Evolutionary conservation across 2,797 vertebrate species (phyloP).

Genomic region (Danio tinwini): DNA sequence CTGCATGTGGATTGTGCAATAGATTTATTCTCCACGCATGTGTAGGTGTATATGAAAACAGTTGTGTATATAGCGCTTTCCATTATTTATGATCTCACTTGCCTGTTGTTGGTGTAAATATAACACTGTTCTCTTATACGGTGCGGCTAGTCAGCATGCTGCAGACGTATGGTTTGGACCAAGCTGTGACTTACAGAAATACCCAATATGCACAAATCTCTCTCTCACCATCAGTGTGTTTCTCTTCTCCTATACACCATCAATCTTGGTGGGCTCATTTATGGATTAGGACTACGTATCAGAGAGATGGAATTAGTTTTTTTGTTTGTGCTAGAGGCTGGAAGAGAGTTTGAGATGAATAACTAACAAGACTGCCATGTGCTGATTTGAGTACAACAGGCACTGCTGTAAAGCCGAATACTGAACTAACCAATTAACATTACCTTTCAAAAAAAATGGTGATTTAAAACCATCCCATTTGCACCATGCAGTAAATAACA

Average conservation of each 20-base stretch:
- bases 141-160: constrained; percentile 25
- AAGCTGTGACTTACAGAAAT: constrained; percentile 33
- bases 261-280: constrained; percentile 39
- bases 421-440: neutral
- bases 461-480: constrained; percentile 7
- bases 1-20: constrained; percentile 5
- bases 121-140: constrained; percentile 8
- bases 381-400: constrained; percentile 32
- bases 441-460: neutral
- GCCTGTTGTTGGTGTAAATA: constrained; percentile 26
- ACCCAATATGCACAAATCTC: constrained; percentile 30
- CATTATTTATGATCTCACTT: constrained; percentile 43
- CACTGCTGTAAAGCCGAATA: constrained; percentile 36
- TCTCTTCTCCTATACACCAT: constrained; percentile 31
- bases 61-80: constrained; percentile 5
- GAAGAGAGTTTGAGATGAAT: constrained; percentile 41
- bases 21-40: constrained; percentile 21
- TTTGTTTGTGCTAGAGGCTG: constrained; percentile 33
- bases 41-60: constrained; percentile 16
- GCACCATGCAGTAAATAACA: neutral
- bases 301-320: constrained; percentile 18
- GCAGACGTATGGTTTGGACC: constrained; percentile 21
- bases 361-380: constrained; percentile 26
- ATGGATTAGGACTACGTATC: constrained; percentile 35
- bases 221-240: constrained; percentile 12